Evolutionary conservation across 2,797 vertebrate genomes (phyloP).

Genomic region (Poeciliopsis gracilis): DNA sequence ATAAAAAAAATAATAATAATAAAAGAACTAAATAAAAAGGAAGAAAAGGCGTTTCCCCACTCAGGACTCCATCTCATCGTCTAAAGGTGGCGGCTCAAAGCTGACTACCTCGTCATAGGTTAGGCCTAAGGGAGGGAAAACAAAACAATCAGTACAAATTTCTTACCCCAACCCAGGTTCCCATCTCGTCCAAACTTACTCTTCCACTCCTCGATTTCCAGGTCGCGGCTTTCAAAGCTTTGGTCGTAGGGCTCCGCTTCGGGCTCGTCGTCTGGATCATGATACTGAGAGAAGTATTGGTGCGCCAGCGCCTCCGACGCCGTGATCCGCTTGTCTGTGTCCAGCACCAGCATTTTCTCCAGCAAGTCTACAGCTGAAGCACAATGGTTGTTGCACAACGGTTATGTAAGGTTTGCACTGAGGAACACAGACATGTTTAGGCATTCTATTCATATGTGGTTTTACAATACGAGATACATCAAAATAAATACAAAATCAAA

Average conservation of each 20-base stretch:
- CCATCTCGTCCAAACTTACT: conserved; percentile 80
- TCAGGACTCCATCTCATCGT: conserved; percentile 97
- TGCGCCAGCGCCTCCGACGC: conserved; percentile 93
- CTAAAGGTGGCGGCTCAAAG: conserved; percentile 89
- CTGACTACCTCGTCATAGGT: conserved; percentile 94
- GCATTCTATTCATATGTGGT: neutral
- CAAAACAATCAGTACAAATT: conserved; percentile 12
- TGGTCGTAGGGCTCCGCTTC: conserved; percentile 97
- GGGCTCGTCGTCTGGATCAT: conserved; percentile 95
- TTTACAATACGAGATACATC: neutral
- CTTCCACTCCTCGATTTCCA: conserved; percentile 98
- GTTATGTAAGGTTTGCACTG: neutral
- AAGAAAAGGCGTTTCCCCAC: conserved; percentile 29
- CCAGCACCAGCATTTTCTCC: conserved; percentile 98
- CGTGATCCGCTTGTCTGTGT: conserved; percentile 95
- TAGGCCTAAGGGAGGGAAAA: conserved; percentile 79
- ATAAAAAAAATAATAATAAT: conserved; percentile 10
- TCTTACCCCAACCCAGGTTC: neutral
- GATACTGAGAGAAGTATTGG: conserved; percentile 93
- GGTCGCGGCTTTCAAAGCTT: conserved; percentile 96
- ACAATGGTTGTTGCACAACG: neutral
- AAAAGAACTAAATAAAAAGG: neutral
- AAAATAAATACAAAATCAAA: neutral
- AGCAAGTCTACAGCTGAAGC: conserved; percentile 91
- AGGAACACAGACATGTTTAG: conserved; percentile 1